Base-by-base conservation (phyloP, 2,797 vertebrate species). In the Anabacerthia variegaticeps region DNA sequence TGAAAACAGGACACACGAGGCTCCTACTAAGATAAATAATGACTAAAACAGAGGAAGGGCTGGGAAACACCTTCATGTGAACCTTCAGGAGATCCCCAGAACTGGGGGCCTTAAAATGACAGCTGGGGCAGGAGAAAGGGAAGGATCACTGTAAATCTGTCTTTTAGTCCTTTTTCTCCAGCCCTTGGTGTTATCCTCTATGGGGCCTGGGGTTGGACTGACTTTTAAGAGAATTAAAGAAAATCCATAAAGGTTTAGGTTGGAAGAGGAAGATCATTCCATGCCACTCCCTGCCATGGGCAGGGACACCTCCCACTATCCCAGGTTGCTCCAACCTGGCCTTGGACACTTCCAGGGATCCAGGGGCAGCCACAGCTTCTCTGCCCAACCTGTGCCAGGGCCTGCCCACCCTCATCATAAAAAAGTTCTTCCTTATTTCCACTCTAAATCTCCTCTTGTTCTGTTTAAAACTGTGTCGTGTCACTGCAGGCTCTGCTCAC, bases 141-240 rank as follows among this genome's bases (percentile, higher is more conserved):
- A 52, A 92, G 46, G 43, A 32, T 62, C 6, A 2, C 6, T 61
- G 41, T 2, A 28, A 7, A 21, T 59, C 61, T 6, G 2, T 1
- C 6, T 61, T 61, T 22, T 26, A 15, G 55, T 80, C 14, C 17
- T 32, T 37, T 39, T 39, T 26, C 34, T 37, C 2, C 0, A 56
- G 19, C 7, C 24, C 17, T 26, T 27, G 49, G 4, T 10, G 37
- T 20, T 61, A 4, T 37, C 18, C 20, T 39, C 14, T 9, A 0
- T 10, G 52, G 26, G 0, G 6, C 8, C 23, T 21, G 2, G 2
- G 18, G 23, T 28, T 49, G 24, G 6, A 12, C 0, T 13, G 21
- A 19, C 2, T 80, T 89, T 62, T 15, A 44, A 43, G 36, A 52
- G 75, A 36, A 72, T 28, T 7, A 5, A 18, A 4, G 51, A 49